Evolutionary conservation across 2,113 vertebrate species (phyloP).

Genomic region (Pseudorhombus dupliciocellatus): DNA sequence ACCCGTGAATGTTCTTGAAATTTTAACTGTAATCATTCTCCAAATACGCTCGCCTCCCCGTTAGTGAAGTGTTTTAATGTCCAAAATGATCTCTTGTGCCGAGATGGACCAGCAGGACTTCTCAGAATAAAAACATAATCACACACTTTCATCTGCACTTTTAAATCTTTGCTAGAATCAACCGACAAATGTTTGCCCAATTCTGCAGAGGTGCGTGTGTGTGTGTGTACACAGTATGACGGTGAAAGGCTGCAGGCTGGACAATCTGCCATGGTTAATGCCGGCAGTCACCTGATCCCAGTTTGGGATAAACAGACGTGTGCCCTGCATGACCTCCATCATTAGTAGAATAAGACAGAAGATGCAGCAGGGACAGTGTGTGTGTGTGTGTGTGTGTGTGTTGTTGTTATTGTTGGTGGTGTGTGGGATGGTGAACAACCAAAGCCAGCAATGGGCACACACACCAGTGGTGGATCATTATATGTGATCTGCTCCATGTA

Average conservation of each 20-base stretch:
- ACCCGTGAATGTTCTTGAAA: constrained; percentile 43
- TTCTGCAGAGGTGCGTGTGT: constrained; percentile 10
- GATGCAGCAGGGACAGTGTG: constrained; percentile 18
- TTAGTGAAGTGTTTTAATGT: constrained; percentile 49
- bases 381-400: not conserved
- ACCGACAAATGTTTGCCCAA: constrained; percentile 36
- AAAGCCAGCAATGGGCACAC: constrained; percentile 22
- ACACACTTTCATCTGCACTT: constrained; percentile 56
- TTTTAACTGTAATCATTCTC: constrained; percentile 50
- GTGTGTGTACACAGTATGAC: constrained; percentile 3
- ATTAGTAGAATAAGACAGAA: constrained; percentile 67
- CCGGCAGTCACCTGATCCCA: constrained; percentile 49
- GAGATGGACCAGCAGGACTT: constrained; percentile 45
- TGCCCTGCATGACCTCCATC: constrained; percentile 55
- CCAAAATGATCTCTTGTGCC: constrained; percentile 19
- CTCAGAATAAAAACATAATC: constrained; percentile 72
- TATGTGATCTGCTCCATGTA: not conserved
- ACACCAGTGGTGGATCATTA: constrained; percentile 31
- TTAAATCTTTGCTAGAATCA: constrained; percentile 59
- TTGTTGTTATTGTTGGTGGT: constrained; percentile 3
- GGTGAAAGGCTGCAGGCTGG: constrained; percentile 10
- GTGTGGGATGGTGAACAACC: constrained; percentile 44
- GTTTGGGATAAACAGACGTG: constrained; percentile 61
- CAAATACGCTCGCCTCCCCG: constrained; percentile 25
- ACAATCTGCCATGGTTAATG: not conserved